These are phyloP conservation scores for Scelioninae gen. 2 DNA, from an alignment of 2,888 invertebrate genomes.

Conservation along the genomic window DNA sequence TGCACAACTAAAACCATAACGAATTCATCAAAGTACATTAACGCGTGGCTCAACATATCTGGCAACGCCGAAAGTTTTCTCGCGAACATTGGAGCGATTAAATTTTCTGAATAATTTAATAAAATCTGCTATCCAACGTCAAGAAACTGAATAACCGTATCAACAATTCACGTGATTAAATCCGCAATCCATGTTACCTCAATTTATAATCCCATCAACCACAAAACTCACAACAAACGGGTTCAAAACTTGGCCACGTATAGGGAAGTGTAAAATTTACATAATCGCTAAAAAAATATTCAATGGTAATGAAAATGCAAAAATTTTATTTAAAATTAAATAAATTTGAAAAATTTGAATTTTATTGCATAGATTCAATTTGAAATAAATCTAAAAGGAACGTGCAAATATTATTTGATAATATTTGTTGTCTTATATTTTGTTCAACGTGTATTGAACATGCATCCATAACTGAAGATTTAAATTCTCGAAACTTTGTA, in stretches of 20 bases:
- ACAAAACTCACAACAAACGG: constrained; percentile 33
- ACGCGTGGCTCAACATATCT: background rate
- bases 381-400: too few species aligned
- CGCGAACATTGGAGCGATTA: background rate
- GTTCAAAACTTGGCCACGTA: constrained; percentile 6
- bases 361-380: too few species aligned
- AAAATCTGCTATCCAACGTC: constrained; percentile 7
- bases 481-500: too few species aligned
- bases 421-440: too few species aligned
- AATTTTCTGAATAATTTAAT: constrained; percentile 23
- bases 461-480: too few species aligned
- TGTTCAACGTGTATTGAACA: too few species aligned
- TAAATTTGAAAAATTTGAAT: too few species aligned
- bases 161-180: constrained; percentile 37
- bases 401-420: background rate
- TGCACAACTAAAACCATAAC: background rate
- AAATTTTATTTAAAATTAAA: too few species aligned
- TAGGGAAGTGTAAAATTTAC: too few species aligned
- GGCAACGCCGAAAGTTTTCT: background rate
- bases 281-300: too few species aligned
- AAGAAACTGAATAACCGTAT: constrained; percentile 31
- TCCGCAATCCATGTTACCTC: constrained; percentile 4
- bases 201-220: constrained; percentile 35
- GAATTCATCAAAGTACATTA: background rate
- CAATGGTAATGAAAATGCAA: too few species aligned